phyloP scores from a whole-genome alignment of 2,797 vertebrate species.

The Enteromius afrohamiltoni region DNA sequence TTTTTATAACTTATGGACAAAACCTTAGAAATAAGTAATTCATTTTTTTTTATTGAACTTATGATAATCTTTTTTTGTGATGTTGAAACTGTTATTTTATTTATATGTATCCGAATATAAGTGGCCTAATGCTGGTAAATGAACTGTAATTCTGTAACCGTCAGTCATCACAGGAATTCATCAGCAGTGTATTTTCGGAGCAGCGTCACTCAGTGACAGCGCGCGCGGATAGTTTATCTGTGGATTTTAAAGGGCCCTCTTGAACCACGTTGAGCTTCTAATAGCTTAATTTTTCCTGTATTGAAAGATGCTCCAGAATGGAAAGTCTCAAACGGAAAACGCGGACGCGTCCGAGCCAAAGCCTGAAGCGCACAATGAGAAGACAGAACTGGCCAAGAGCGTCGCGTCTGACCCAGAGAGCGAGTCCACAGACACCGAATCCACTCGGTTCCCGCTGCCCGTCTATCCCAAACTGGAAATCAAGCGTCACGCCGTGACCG shows the following conservation, averaged over 20 bases:
- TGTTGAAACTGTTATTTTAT: neutral
- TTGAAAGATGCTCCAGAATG: constrained; percentile 78
- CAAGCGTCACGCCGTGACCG: constrained; percentile 92
- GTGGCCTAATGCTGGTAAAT: neutral
- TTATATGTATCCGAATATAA: neutral
- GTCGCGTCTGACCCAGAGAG: constrained; percentile 19
- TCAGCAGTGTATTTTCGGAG: constrained; percentile 41
- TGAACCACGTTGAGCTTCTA: neutral
- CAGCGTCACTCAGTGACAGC: constrained; percentile 34
- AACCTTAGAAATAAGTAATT: no score
- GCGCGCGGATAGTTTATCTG: constrained; percentile 3
- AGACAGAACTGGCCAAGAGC: constrained; percentile 20
- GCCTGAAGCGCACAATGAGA: neutral
- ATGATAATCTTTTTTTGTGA: neutral
- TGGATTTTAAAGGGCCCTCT: constrained; percentile 21
- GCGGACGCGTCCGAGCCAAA: constrained; percentile 56
- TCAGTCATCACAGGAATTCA: constrained; percentile 38
- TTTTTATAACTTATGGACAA: neutral
- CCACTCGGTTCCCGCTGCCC: constrained; percentile 71
- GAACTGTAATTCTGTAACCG: constrained; percentile 17
- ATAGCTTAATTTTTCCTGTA: neutral
- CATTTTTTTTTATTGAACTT: neutral
- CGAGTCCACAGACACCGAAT: constrained; percentile 50
- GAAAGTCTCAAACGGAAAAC: constrained; percentile 66
- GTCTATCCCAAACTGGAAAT: constrained; percentile 82